Conservation (phyloP, 2,888 invertebrate species). For the Philopedon plagiatum region DNA sequence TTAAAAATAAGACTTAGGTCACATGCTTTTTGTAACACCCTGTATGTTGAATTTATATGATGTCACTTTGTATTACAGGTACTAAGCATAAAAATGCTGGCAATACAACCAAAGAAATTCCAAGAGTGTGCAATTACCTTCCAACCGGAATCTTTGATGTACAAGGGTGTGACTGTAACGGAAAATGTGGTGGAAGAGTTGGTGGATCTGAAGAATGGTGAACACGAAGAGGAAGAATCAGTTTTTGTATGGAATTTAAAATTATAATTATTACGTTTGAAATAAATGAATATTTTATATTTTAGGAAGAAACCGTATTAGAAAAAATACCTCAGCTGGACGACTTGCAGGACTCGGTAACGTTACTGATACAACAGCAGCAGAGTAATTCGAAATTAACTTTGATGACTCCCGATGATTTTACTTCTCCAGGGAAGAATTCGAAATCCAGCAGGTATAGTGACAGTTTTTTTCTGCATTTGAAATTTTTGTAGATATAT, state of each 20-base stretch:
- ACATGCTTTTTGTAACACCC: too few relatives aligned
- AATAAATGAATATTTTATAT: neutral
- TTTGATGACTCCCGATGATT: slow-evolving; percentile 91
- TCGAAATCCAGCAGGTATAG: slow-evolving; percentile 62
- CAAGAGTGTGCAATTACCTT: slow-evolving; percentile 75
- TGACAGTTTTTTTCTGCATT: neutral
- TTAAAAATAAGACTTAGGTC: too few relatives aligned
- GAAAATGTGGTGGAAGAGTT: slow-evolving; percentile 32
- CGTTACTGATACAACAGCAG: slow-evolving; percentile 63
- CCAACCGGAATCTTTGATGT: slow-evolving; percentile 61
- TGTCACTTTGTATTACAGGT: slow-evolving; percentile 24
- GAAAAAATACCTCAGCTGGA: slow-evolving; percentile 62
- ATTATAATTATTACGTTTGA: too few relatives aligned
- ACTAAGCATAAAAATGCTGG: slow-evolving; percentile 75
- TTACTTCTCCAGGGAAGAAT: slow-evolving; percentile 73
- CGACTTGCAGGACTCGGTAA: slow-evolving; percentile 65
- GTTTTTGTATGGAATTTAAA: neutral
- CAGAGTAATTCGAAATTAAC: slow-evolving; percentile 70
- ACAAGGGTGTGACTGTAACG: slow-evolving; percentile 44
- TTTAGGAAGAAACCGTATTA: slow-evolving; percentile 35
- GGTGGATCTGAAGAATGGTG: slow-evolving; percentile 36
- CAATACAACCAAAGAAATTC: slow-evolving; percentile 90
- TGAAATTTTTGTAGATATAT: neutral
- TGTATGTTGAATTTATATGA: neutral
- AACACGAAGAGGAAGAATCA: slow-evolving; percentile 18